Evolutionary conservation across 2,113 vertebrate species (phyloP).

Genomic region (Sylvia atricapilla): DNA sequence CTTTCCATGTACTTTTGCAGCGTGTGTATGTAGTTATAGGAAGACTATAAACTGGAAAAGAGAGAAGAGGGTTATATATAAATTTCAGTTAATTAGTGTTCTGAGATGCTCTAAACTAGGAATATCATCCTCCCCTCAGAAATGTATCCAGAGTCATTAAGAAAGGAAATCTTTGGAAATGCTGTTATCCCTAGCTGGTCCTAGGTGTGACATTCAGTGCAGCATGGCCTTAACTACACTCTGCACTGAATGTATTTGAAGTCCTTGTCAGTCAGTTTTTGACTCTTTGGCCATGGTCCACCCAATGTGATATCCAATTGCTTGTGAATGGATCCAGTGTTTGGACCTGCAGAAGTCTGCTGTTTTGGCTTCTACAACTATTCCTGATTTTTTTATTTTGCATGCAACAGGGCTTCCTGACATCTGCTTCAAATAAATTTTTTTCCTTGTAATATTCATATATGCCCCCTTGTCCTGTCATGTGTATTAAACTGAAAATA

Average conservation of each 20-base stretch:
- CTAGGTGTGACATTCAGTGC: background rate
- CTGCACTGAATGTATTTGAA: background rate
- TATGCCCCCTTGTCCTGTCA: conserved; percentile 66
- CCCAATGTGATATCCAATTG: background rate
- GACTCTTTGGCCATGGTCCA: background rate
- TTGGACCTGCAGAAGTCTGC: conserved; percentile 56
- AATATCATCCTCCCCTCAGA: background rate
- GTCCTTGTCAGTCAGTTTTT: background rate
- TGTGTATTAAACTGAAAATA: conserved; percentile 67
- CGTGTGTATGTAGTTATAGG: background rate
- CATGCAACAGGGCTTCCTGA: conserved; percentile 57
- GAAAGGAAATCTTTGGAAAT: background rate
- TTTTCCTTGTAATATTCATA: conserved; percentile 57
- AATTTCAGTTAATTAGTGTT: background rate
- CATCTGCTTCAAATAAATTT: conserved; percentile 73
- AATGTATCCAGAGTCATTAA: background rate
- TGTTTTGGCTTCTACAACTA: conserved; percentile 35
- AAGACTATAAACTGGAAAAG: background rate
- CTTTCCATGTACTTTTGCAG: background rate
- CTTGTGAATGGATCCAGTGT: conserved; percentile 65
- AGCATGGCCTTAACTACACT: background rate
- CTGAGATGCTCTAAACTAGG: background rate
- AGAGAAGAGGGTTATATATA: background rate
- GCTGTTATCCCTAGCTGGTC: background rate
- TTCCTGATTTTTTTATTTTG: conserved; percentile 19